Conservation (phyloP, 2,888 invertebrate genomes). For the Lypha dubia region DNA sequence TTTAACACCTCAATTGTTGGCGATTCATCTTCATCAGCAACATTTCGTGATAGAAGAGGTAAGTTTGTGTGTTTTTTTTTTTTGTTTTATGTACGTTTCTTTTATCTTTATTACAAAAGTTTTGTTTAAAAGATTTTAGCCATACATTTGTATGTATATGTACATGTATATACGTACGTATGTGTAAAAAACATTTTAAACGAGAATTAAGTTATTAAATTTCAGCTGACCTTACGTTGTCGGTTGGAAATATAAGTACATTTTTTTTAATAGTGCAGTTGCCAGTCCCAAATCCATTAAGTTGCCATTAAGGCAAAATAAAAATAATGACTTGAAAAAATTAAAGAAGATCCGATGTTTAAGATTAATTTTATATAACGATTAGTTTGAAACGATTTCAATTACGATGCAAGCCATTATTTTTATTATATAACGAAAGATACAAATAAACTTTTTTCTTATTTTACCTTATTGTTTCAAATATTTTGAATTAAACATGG, state of each 20-base stretch:
- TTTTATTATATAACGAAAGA: neutral
- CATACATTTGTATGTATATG: neutral
- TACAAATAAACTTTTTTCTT: neutral
- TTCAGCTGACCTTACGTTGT: slow-evolving; percentile 52
- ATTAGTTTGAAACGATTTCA: slow-evolving; percentile 19
- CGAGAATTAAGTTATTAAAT: slow-evolving; percentile 55
- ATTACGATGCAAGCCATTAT: neutral
- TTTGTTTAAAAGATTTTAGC: neutral
- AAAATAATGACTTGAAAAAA: neutral
- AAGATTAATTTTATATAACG: neutral
- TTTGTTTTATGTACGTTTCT: too few species aligned
- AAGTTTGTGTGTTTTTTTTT: too few species aligned
- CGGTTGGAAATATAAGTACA: slow-evolving; percentile 37
- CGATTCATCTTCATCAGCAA: slow-evolving; percentile 49
- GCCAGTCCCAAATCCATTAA: slow-evolving; percentile 46
- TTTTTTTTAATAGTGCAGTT: slow-evolving; percentile 19
- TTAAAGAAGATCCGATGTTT: neutral
- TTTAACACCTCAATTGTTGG: slow-evolving; percentile 50
- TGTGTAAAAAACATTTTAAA: too few species aligned
- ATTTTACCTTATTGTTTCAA: neutral
- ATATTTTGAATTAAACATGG: neutral
- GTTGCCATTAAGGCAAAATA: slow-evolving; percentile 18
- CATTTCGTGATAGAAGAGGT: slow-evolving; percentile 72
- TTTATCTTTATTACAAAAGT: slow-evolving; percentile 32
- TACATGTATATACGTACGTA: too few species aligned